Conservation (phyloP, 2,888 invertebrate species). For the Nephrocerus scutellatus region DNA sequence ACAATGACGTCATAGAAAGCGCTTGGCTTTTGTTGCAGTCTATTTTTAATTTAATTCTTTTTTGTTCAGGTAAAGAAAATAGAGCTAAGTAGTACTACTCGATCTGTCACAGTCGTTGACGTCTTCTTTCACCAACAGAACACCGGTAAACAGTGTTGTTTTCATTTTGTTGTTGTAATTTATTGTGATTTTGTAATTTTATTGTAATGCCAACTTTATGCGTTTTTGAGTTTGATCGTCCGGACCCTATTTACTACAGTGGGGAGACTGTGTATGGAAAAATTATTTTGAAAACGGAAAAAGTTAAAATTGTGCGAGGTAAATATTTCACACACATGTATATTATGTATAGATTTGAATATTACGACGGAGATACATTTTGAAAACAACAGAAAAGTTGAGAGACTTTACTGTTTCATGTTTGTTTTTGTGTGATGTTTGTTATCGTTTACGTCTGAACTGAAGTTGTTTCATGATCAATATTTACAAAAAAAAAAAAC, state of each 20-base stretch:
- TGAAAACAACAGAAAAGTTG: background rate
- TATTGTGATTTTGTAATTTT: too few species aligned
- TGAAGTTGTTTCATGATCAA: background rate
- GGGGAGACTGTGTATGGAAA: constrained; percentile 39
- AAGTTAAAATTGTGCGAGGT: constrained; percentile 40
- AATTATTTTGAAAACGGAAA: constrained; percentile 36
- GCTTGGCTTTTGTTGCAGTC: too few species aligned
- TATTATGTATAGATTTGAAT: background rate
- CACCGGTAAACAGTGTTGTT: too few species aligned
- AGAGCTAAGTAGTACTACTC: too few species aligned
- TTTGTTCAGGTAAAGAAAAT: too few species aligned
- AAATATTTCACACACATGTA: too few species aligned
- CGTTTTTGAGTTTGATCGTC: constrained; percentile 39
- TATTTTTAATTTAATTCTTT: too few species aligned
- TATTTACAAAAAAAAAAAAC: too few species aligned
- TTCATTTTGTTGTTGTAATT: too few species aligned
- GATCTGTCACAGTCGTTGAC: too few species aligned
- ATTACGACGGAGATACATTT: background rate
- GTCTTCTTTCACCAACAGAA: too few species aligned
- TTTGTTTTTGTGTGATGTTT: background rate
- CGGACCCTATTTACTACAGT: constrained; percentile 35
- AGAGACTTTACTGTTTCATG: background rate
- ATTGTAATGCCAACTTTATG: constrained; percentile 38
- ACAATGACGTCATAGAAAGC: too few species aligned
- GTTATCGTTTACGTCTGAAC: background rate